Evolutionary conservation across 2,797 vertebrate genomes (phyloP).

Genomic region (Poecilia velifera): DNA sequence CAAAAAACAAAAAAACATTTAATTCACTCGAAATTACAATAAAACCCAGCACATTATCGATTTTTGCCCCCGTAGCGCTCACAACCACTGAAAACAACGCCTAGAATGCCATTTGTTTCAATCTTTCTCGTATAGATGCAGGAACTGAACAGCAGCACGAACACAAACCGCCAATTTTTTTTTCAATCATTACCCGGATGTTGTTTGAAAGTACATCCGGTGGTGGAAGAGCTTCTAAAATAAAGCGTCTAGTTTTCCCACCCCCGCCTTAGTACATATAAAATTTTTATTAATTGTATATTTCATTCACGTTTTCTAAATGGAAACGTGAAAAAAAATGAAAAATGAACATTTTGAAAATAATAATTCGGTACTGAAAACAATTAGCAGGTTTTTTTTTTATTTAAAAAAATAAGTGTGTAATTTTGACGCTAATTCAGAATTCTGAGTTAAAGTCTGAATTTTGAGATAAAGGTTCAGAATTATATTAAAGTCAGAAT

Average conservation of each 20-base stretch:
- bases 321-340: too few relatives aligned
- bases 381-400: too few relatives aligned
- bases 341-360: too few relatives aligned
- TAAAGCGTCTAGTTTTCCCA: neutral
- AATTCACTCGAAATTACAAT: neutral
- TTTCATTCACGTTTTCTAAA: too few relatives aligned
- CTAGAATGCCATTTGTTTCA: neutral
- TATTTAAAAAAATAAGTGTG: too few relatives aligned
- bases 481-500: too few relatives aligned
- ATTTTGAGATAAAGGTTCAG: neutral
- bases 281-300: too few relatives aligned
- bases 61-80: neutral
- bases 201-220: slow-evolving; percentile 51
- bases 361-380: too few relatives aligned
- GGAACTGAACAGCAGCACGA: neutral
- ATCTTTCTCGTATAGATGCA: neutral
- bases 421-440: too few relatives aligned
- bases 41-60: neutral
- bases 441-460: neutral
- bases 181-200: slow-evolving; percentile 55
- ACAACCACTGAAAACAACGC: too few relatives aligned
- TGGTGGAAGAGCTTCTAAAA: accelerated
- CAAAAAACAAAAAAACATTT: too few relatives aligned
- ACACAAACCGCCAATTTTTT: slow-evolving; percentile 69
- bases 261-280: too few relatives aligned